Percentiles rank a stretch among this genome's conserved stretches.
These are phyloP conservation scores for Busseola fusca DNA, from an alignment of 2,888 invertebrate genomes.

Conservation along the genomic window DNA sequence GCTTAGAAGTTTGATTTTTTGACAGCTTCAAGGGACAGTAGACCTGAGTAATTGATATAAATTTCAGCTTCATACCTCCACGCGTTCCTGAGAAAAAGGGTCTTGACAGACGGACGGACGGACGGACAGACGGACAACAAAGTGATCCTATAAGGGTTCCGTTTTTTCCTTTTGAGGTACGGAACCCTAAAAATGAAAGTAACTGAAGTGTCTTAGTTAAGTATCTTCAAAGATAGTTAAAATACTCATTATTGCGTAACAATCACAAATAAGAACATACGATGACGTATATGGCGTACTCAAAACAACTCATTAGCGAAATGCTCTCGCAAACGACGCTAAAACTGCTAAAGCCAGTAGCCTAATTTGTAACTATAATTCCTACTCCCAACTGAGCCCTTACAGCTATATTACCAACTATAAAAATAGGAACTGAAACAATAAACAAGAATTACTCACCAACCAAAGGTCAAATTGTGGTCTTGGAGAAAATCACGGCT, in stretches of 20 bases:
- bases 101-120: too few relatives aligned
- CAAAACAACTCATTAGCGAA: background rate
- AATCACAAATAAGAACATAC: background rate
- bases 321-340: background rate
- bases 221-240: background rate
- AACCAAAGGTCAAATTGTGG: conserved; percentile 71
- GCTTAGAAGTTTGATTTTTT: too few relatives aligned
- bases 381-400: conserved; percentile 13
- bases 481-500: conserved; percentile 69
- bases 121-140: too few relatives aligned
- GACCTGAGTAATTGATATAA: too few relatives aligned
- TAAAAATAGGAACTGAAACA: conserved; percentile 41
- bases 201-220: background rate
- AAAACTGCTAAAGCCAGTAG: background rate
- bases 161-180: too few relatives aligned
- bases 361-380: conserved; percentile 6
- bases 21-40: too few relatives aligned
- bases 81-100: too few relatives aligned
- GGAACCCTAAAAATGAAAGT: too few relatives aligned
- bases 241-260: background rate
- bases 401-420: conserved; percentile 19
- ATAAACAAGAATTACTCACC: conserved; percentile 56
- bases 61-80: too few relatives aligned
- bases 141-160: too few relatives aligned
- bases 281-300: background rate